These are phyloP conservation scores for Bibio marci DNA, from an alignment of 2,888 invertebrate species.

Conservation along the genomic window DNA sequence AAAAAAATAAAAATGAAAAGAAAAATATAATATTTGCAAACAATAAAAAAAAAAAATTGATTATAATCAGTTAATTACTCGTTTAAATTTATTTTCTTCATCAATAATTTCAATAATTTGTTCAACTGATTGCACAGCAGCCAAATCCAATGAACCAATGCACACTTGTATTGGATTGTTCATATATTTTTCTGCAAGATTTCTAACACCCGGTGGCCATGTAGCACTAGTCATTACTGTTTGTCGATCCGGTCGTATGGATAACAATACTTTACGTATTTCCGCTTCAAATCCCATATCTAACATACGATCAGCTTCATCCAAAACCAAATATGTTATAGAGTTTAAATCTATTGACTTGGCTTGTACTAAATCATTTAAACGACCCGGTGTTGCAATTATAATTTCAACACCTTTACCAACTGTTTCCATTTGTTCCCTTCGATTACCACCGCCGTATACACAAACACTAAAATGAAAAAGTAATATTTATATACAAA, in stretches of 20 bases:
- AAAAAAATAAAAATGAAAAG: background rate
- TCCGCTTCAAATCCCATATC: conserved; percentile 79
- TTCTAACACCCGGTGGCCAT: conserved; percentile 78
- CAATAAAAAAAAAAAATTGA: background rate
- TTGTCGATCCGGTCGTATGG: conserved; percentile 75
- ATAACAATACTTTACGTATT: conserved; percentile 66
- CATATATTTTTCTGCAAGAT: conserved; percentile 75
- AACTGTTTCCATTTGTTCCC: conserved; percentile 58
- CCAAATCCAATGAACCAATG: conserved; percentile 74
- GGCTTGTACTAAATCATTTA: conserved; percentile 72
- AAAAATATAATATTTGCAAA: too few species aligned
- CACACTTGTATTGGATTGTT: conserved; percentile 78
- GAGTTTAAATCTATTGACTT: conserved; percentile 54
- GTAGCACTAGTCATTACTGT: conserved; percentile 97
- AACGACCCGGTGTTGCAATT: conserved; percentile 85
- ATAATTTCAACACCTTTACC: conserved; percentile 79
- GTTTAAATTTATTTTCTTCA: conserved; percentile 47
- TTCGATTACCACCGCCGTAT: conserved; percentile 77
- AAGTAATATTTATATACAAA: background rate
- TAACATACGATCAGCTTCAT: conserved; percentile 82
- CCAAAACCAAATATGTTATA: conserved; percentile 77
- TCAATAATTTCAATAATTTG: conserved; percentile 62
- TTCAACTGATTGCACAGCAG: conserved; percentile 74
- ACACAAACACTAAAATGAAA: conserved; percentile 49
- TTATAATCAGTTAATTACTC: conserved; percentile 30